Evolutionary conservation across 2,797 vertebrate genomes (phyloP), one percentile per base, ranked within the genome.

Genomic region (Aeoliscus strigatus): DNA sequence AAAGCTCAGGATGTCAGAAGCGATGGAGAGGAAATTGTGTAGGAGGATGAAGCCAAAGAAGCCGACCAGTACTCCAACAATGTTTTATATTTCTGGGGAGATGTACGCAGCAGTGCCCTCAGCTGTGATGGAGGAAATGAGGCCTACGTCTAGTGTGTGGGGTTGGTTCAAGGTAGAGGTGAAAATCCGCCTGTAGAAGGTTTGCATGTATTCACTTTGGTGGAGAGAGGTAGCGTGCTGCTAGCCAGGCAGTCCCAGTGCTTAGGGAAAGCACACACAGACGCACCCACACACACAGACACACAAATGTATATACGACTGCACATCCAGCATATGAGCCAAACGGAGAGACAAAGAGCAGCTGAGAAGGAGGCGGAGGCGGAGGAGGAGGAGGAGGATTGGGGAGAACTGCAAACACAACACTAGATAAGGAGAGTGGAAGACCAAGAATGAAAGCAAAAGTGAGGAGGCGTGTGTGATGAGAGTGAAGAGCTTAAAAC

Each of bases 331-430:
- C 37, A 32, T 37, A 41, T 27, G 28, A 60, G 55, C 63, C 70
- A 70, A 77, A 54, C 63, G 7, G 56, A 48, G 65, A 83, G 72
- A 81, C 71, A 79, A 78, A 77, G 66, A 79, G 65, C 77, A 79
- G 75, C 68, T 80, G 69, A 77, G 76, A 51, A 80, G 70, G 61
- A 81, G 78, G 80, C 59, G 70, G 61, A 81, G 78, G 80, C 59
- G 79, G 71, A 70, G 58, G 70, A 79, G 65, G 76, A 75, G 62
- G 79, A 68, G 68, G 77, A 70, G 66, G 70, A 74, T 8, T 33
- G 68, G 55, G 59, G 52, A 57, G 63, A 77, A 70, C 69, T 57
- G 75, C 65, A 70, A 77, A 72, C 65, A 73, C 70, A 67, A 30
- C 44, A 66, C 79, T 79, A 71, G 74, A 83, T 81, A 83, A 83